Evolutionary conservation across 2,797 vertebrate genomes (phyloP).

Genomic region (Babyrousa celebensis): DNA sequence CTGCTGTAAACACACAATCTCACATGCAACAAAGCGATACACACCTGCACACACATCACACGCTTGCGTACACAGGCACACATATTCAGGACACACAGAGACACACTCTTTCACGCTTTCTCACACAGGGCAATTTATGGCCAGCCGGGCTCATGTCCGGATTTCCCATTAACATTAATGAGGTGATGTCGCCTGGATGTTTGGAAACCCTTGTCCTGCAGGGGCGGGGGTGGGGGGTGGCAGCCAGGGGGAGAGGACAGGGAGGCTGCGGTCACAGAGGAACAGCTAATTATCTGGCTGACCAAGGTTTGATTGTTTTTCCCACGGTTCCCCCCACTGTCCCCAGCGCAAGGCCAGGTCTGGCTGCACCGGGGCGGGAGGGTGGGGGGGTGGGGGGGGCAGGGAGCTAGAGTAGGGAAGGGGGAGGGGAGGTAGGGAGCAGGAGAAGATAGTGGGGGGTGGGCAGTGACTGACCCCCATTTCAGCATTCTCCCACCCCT

Average conservation of each 20-base stretch:
- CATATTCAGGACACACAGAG: not conserved
- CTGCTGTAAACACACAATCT: no score
- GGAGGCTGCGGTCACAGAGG: conserved; percentile 76
- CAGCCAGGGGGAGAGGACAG: conserved; percentile 37
- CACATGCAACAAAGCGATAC: no score
- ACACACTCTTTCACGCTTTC: not conserved
- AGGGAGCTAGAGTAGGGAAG: not conserved
- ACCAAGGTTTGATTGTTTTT: conserved; percentile 87
- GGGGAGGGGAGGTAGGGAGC: not conserved
- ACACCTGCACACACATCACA: not conserved
- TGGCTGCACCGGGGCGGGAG: not conserved
- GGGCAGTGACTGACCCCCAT: not conserved
- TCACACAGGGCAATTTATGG: conserved; percentile 89
- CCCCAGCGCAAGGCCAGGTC: conserved; percentile 65
- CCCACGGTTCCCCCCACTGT: conserved; percentile 74
- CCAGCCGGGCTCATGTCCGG: conserved; percentile 87
- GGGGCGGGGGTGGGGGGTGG: conserved; percentile 1
- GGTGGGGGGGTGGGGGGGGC: not conserved
- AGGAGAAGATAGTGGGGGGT: not conserved
- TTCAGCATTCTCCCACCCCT: not conserved
- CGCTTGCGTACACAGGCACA: not conserved
- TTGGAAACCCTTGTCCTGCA: conserved; percentile 79
- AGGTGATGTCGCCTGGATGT: conserved; percentile 88
- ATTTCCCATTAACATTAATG: conserved; percentile 91
- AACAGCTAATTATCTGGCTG: conserved; percentile 86